phyloP scores from a whole-genome alignment of 2,113 vertebrate species.

The Gambusia affinis region DNA sequence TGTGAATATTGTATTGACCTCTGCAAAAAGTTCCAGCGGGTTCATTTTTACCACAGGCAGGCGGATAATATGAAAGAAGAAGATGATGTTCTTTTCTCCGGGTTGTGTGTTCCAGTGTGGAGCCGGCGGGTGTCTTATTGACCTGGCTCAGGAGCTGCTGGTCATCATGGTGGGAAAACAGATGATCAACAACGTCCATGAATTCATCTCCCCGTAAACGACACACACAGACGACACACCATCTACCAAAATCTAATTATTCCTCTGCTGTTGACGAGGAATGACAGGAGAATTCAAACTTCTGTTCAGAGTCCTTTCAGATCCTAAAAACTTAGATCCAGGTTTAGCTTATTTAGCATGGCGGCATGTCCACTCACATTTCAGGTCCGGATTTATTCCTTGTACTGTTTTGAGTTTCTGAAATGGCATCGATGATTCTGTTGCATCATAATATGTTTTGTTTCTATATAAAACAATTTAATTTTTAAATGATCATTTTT shows the following conservation, averaged over 20 bases:
- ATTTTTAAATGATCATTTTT: no score
- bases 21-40: no score
- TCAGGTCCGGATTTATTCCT: no score
- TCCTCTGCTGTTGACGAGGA: neutral
- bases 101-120: conserved; percentile 65
- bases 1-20: no score
- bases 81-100: neutral
- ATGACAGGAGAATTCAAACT: neutral
- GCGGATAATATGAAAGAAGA: neutral
- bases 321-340: no score
- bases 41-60: neutral
- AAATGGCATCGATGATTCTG: no score
- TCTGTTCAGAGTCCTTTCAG: no score
- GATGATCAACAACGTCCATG: conserved; percentile 81
- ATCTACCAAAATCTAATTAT: neutral
- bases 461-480: no score
- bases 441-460: no score
- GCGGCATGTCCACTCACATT: no score
- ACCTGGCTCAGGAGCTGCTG: conserved; percentile 83
- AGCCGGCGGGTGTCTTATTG: conserved; percentile 73
- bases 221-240: neutral
- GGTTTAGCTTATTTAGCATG: no score
- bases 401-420: no score
- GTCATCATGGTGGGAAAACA: conserved; percentile 85
- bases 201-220: conserved; percentile 77